phyloP scores from a whole-genome alignment of 2,888 invertebrate genomes.

The Watsonalla binaria region DNA sequence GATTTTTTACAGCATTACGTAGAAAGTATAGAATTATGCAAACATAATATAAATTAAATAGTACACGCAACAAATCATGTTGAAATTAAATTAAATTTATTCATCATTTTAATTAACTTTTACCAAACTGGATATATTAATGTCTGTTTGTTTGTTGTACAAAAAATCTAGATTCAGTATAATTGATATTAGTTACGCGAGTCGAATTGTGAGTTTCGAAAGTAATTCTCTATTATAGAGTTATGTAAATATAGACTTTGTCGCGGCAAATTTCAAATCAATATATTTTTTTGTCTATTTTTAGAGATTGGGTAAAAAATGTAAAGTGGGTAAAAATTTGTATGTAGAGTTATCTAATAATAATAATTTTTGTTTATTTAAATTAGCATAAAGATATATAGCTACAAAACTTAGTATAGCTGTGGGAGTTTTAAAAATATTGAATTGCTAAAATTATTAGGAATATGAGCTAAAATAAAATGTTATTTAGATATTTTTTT shows the following conservation, averaged over 20 bases:
- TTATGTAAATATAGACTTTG: neutral
- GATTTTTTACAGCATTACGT: no score
- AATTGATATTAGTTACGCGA: constrained; percentile 1
- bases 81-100: neutral
- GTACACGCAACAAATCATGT: no score
- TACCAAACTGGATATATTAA: neutral
- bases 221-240: neutral
- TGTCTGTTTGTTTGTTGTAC: neutral
- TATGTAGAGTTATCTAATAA: neutral
- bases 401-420: no score
- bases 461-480: no score
- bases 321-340: no score
- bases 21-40: no score
- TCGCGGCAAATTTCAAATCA: neutral
- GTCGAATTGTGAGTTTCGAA: neutral
- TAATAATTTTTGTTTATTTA: no score
- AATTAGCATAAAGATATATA: no score
- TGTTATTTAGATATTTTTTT: no score
- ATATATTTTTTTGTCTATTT: neutral
- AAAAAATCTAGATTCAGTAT: neutral
- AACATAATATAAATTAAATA: no score
- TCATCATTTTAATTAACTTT: neutral
- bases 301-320: neutral
- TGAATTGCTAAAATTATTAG: no score
- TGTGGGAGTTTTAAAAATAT: no score